Conservation (phyloP, 2,797 vertebrate species). For the Melanotaenia trifasciata region DNA sequence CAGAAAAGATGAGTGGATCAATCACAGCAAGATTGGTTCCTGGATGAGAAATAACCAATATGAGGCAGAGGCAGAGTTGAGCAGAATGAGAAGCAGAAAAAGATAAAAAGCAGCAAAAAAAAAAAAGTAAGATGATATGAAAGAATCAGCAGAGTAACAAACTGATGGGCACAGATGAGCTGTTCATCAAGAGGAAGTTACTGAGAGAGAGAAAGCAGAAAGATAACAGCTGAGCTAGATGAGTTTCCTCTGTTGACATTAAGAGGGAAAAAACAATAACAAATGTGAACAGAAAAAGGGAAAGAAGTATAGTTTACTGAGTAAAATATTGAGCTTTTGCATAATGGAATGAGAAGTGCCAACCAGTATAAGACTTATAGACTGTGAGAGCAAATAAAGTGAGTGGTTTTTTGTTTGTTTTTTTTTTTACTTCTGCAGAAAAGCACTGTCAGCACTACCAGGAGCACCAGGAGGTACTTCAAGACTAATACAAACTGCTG, state of each 20-base stretch:
- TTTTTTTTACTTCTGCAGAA: background rate
- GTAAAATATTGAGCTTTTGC: conserved; percentile 9
- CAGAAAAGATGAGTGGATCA: conserved; percentile 86
- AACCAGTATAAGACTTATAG: conserved; percentile 12
- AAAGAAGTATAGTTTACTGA: conserved; percentile 5
- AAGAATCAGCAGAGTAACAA: conserved; percentile 57
- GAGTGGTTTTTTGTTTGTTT: conserved; percentile 7
- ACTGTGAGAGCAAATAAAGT: conserved; percentile 7
- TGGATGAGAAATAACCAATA: conserved; percentile 71
- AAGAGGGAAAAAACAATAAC: conserved; percentile 6
- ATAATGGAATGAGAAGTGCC: background rate
- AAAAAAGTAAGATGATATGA: conserved; percentile 46
- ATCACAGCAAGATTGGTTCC: conserved; percentile 79
- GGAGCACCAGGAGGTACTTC: background rate
- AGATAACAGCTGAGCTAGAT: conserved; percentile 16
- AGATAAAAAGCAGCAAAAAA: conserved; percentile 48
- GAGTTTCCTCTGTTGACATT: conserved; percentile 25
- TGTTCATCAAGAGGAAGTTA: conserved; percentile 30
- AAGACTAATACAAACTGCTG: conserved; percentile 3
- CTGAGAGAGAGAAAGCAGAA: conserved; percentile 14
- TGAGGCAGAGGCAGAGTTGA: conserved; percentile 24
- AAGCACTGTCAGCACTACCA: conserved; percentile 1
- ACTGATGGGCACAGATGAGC: conserved; percentile 41
- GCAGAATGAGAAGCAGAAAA: conserved; percentile 27
- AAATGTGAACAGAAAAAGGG: background rate